These are phyloP conservation scores for Canis aureus DNA, from an alignment of 2,113 vertebrate genomes.

Conservation along the genomic window DNA sequence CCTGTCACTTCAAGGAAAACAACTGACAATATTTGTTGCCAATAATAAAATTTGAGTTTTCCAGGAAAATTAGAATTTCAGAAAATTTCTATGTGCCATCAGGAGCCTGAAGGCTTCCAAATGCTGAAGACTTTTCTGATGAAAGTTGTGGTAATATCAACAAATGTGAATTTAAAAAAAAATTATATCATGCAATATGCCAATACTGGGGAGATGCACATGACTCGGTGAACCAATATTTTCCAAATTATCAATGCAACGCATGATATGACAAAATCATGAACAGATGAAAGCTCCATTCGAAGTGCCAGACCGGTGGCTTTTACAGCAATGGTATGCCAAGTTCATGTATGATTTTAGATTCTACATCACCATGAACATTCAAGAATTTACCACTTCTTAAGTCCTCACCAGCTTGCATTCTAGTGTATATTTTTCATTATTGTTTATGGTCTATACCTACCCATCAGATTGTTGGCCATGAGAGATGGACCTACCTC, in stretches of 20 bases:
- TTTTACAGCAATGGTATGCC: no score
- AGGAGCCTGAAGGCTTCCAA: background rate
- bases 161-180: background rate
- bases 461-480: background rate
- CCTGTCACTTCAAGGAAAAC: background rate
- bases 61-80: constrained; percentile 12
- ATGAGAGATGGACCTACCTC: background rate
- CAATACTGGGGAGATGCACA: background rate
- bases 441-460: background rate
- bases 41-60: constrained; percentile 33
- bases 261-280: background rate
- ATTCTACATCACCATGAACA: background rate
- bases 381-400: background rate
- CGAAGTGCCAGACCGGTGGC: background rate
- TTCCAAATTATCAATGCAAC: background rate
- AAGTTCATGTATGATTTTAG: background rate
- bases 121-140: background rate
- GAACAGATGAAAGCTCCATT: background rate
- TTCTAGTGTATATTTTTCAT: background rate
- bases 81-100: background rate
- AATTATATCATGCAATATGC: background rate
- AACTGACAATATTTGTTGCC: background rate
- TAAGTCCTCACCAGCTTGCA: background rate
- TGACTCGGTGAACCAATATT: background rate
- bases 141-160: background rate